Conservation (phyloP, 2,113 vertebrate genomes). For the Fregetta grallaria region DNA sequence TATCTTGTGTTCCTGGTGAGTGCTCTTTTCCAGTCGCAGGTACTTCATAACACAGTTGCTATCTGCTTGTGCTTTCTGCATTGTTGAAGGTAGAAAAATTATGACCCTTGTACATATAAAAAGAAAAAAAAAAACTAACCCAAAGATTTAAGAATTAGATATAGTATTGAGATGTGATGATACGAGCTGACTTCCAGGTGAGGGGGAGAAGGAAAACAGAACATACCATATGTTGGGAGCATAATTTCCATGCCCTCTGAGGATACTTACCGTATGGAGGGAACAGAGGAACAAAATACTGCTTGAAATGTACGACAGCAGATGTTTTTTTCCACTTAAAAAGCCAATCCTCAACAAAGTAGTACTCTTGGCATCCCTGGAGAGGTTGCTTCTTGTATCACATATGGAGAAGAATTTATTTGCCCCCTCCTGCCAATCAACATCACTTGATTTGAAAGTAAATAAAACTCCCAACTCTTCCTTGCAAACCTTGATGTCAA, state of each 20-base stretch:
- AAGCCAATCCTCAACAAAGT: background rate
- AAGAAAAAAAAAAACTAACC: background rate
- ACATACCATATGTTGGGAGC: background rate
- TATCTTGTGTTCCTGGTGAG: background rate
- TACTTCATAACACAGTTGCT: background rate
- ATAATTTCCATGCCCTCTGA: background rate
- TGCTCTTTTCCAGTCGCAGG: background rate
- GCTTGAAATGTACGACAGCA: background rate
- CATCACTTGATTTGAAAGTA: background rate
- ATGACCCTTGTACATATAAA: background rate
- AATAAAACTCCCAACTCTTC: background rate
- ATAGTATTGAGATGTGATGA: background rate
- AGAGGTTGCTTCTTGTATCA: background rate
- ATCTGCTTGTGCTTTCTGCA: background rate
- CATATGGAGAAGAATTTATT: background rate
- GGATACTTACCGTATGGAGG: background rate
- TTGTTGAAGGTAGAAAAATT: background rate
- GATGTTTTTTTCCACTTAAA: background rate
- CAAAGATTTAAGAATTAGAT: background rate
- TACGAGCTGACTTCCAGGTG: background rate
- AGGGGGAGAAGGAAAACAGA: background rate
- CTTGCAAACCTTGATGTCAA: accelerated
- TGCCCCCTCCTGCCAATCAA: background rate
- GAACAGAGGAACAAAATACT: background rate
- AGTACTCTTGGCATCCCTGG: background rate